Base-by-base conservation (phyloP, 2,888 invertebrate species). In the Drosophila sordidula region DNA sequence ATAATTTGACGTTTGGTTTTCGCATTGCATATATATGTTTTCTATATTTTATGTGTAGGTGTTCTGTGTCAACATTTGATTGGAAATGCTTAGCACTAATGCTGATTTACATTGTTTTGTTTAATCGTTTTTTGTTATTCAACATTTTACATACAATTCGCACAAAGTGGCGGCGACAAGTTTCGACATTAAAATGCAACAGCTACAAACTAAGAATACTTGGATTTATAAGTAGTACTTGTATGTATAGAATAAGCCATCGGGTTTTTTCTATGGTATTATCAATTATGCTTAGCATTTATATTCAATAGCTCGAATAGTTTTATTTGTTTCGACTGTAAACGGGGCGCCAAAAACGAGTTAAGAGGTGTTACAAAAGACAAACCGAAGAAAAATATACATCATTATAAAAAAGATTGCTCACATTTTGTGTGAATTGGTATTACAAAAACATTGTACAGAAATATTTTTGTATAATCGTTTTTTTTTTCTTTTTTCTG, bases 401-500 rank as follows among this genome's bases (percentile, higher is more conserved):
- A 46, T 71, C 38, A 32, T 62, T 49, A 58, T 68, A 74, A 74
- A 80, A 78, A 80, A 64, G 44, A 65, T 79, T 73, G 61, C 62
- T 74, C 65, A 66, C 78, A 78, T 44, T 74, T 65, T 45, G 42
- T 65, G 32, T 56, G 46, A 46, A 57, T 69, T 50, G 26, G 77
- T 73, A 68, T 54, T 87, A 82, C 85, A 87, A 84, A 82, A 80
- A 80, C 75, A 78, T 82, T 70, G 75, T 87, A 83, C 67, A 86
- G 51, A 80, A 77, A 67, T 59, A 54, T 75, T 63, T 51, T 44
- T 36, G 9, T 9, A 49, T 61, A 58, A 55, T 80, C 69, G 64
- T 36, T 34, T 34, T 51, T 36, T 36, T 22, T 18, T 18, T 18
- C 18, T 18, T 18, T 9, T 42, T 55, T 36, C 18, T 56, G 77